Base-by-base conservation (phyloP, 1,140 invertebrate species). In the Teleogryllus occipitalis region DNA sequence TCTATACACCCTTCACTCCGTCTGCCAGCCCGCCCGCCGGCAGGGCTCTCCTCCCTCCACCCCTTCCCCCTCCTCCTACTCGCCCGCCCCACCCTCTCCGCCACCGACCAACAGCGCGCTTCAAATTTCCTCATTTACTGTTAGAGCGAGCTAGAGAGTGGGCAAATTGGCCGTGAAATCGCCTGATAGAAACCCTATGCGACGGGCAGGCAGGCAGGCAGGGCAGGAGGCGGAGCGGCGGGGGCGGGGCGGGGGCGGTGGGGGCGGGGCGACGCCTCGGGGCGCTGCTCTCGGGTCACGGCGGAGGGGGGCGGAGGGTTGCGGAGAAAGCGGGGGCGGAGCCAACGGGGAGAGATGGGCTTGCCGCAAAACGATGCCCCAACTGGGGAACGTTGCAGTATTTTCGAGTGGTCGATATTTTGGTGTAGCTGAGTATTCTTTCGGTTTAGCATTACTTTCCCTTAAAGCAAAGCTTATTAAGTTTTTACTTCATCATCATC, bases 101-200 rank as follows among this genome's bases (percentile, higher is more conserved):
- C 76, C 15, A 21, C 76, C 76, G 18, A 54, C 76, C 76, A 27
- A 49, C 54, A 47, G 10, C 47, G n/a, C 76, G n/a, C 27, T 54
- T 49, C 49, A 78, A 78, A 78, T 78, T 78, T 78, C 78, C 78
- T 78, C 78, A 78, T 78, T 78, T 78, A 49, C 54, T 77, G 73
- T 65, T 47, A 78, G 77, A 78, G 77, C 54, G 49, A 12, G 39
- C 47, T 18, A 54, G 77, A 73, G 77, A 74, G 78, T 47, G 65
- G 48, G 78, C 21, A 49, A 78, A 78, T 78, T 78, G 78, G 78
- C 22, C 65, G 73, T 74, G 78, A 78, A 78, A 78, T 78, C 78
- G 54, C 15, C n/a, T 78, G 78, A 78, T 78, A 78, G 78, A 78
- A 78, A 72, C 8, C n/a, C 78, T 15, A 49, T 47, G 75, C 75